These are phyloP conservation scores for Epistrophe grossulariae DNA, from an alignment of 2,888 invertebrate genomes.

Conservation along the genomic window DNA sequence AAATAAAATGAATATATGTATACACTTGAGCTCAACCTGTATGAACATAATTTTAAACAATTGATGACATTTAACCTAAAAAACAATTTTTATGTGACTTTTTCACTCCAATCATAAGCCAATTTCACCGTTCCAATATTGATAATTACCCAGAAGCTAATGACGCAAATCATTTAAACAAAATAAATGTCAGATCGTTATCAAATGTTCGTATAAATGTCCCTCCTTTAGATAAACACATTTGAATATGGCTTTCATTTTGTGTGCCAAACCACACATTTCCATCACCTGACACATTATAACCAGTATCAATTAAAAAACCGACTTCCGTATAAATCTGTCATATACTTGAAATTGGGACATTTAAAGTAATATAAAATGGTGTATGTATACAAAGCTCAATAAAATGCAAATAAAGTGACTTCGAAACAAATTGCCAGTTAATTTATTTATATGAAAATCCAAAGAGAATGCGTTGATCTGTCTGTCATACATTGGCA, in stretches of 20 bases:
- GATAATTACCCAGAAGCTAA: not conserved
- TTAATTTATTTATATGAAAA: slow-evolving; percentile 31
- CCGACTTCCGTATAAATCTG: slow-evolving; percentile 26
- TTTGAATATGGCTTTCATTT: slow-evolving; percentile 4
- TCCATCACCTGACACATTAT: slow-evolving; percentile 1
- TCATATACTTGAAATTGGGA: slow-evolving; percentile 26
- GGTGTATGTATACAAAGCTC: slow-evolving; percentile 28
- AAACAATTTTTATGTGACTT: not conserved
- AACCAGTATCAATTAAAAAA: not conserved
- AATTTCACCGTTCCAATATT: not conserved
- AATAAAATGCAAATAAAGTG: slow-evolving; percentile 35
- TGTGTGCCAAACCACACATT: slow-evolving; percentile 23
- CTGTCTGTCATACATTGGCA: not conserved
- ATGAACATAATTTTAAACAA: not conserved
- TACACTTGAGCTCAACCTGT: not conserved
- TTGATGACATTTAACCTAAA: not conserved
- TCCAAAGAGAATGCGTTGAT: not conserved
- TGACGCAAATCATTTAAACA: not conserved
- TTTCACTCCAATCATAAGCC: not conserved
- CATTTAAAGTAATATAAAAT: slow-evolving; percentile 1
- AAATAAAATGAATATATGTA: not conserved
- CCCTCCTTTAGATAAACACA: not conserved
- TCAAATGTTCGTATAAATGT: not conserved
- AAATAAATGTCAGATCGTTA: slow-evolving; percentile 30
- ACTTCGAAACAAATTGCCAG: slow-evolving; percentile 30